Evolutionary conservation across 2,113 vertebrate species (phyloP).

Genomic region (Stictonetta naevosa): DNA sequence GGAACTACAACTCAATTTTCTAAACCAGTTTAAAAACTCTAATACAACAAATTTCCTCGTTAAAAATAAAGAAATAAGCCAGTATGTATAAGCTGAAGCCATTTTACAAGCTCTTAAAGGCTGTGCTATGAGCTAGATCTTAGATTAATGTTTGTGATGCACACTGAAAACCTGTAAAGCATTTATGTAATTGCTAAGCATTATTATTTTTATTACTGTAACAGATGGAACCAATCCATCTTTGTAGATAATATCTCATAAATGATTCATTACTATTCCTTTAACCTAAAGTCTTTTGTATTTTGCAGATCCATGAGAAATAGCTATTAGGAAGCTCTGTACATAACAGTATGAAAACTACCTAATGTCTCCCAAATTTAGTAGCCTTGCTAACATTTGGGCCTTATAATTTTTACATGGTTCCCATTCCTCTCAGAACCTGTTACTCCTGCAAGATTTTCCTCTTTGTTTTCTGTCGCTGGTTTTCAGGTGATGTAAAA

Average conservation of each 20-base stretch:
- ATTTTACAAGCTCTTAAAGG: slow-evolving; percentile 64
- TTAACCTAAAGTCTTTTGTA: slow-evolving; percentile 79
- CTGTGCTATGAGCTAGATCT: slow-evolving; percentile 65
- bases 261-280: slow-evolving; percentile 82
- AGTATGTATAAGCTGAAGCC: slow-evolving; percentile 6
- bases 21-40: slow-evolving; percentile 43
- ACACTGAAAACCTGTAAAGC: slow-evolving; percentile 69
- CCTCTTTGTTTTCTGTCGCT: neutral
- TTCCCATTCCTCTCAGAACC: neutral
- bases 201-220: slow-evolving; percentile 79
- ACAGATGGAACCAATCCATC: slow-evolving; percentile 81
- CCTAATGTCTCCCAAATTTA: slow-evolving; percentile 42
- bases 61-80: slow-evolving; percentile 59
- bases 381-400: neutral
- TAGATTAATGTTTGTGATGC: slow-evolving; percentile 74
- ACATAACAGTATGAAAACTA: slow-evolving; percentile 63
- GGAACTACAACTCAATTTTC: slow-evolving; percentile 1
- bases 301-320: slow-evolving; percentile 78
- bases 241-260: slow-evolving; percentile 80
- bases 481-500: neutral
- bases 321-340: slow-evolving; percentile 72
- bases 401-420: neutral
- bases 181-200: slow-evolving; percentile 76
- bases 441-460: neutral
- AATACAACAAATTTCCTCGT: neutral